phyloP scores from a whole-genome alignment of 2,888 invertebrate genomes.

The Pimpla rufipes region DNA sequence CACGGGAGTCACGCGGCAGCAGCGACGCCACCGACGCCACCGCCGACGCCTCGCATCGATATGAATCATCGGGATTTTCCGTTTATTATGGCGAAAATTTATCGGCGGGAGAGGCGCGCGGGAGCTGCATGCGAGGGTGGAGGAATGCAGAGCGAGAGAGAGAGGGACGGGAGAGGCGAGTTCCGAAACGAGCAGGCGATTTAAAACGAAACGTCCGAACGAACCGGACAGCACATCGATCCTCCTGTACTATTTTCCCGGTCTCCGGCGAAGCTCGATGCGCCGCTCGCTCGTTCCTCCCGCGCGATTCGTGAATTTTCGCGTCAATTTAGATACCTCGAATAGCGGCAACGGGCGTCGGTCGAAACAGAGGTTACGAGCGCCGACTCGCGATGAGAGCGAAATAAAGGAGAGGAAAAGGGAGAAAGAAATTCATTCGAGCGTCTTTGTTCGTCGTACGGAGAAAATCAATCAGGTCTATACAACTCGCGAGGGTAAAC shows the following conservation, averaged over 20 bases:
- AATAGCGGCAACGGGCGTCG: slow-evolving; percentile 37
- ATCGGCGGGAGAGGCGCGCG: slow-evolving; percentile 63
- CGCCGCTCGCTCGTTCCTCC: slow-evolving; percentile 21
- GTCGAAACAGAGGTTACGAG: slow-evolving; percentile 2
- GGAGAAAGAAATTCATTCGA: no score
- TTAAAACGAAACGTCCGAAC: slow-evolving; percentile 70
- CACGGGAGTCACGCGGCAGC: neutral
- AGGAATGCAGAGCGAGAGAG: no score
- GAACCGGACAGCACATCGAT: slow-evolving; percentile 68
- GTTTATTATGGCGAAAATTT: slow-evolving; percentile 68
- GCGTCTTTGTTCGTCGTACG: no score
- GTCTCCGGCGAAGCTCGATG: slow-evolving; percentile 48
- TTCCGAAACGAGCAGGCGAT: slow-evolving; percentile 60
- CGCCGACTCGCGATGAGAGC: slow-evolving; percentile 37
- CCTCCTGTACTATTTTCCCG: slow-evolving; percentile 60
- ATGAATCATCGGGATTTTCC: slow-evolving; percentile 71
- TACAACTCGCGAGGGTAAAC: no score
- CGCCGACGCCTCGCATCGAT: slow-evolving; percentile 37
- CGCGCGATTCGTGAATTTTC: slow-evolving; percentile 56
- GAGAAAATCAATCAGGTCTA: no score
- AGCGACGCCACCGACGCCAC: neutral
- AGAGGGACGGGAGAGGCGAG: slow-evolving; percentile 27
- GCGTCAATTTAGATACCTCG: slow-evolving; percentile 55
- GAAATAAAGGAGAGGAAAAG: neutral
- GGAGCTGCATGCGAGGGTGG: slow-evolving; percentile 5